A percentile compares a stretch with the other conserved stretches of the same genome.
Conservation (phyloP, 2,888 invertebrate species). For the Noctuana brunneofusca region DNA sequence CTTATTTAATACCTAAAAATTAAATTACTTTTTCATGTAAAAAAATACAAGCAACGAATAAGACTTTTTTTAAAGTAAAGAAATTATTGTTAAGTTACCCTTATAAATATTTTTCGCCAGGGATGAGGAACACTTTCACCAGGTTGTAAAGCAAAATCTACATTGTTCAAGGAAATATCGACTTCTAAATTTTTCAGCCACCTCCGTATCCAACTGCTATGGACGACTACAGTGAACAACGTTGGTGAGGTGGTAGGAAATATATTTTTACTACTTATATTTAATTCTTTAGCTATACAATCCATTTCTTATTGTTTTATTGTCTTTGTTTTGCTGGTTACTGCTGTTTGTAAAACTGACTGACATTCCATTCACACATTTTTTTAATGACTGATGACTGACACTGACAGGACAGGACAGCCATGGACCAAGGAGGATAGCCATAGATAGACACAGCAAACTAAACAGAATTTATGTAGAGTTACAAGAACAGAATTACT, state of each 20-base stretch:
- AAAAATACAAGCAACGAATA: conserved; percentile 1
- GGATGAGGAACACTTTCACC: conserved; percentile 82
- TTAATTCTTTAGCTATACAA: conserved; percentile 86
- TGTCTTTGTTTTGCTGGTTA: conserved; percentile 66
- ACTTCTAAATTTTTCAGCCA: conserved; percentile 77
- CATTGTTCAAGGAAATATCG: conserved; percentile 67
- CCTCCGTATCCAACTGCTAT: conserved; percentile 86
- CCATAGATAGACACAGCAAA: no score
- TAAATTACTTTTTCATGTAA: conserved; percentile 24
- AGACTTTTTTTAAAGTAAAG: conserved; percentile 3
- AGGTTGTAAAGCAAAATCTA: conserved; percentile 69
- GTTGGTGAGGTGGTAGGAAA: conserved; percentile 79
- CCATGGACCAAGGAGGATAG: no score
- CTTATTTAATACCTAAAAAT: conserved; percentile 86
- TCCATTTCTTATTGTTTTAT: conserved; percentile 80
- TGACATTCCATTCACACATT: conserved; percentile 12
- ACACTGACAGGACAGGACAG: not conserved
- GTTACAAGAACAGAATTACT: no score
- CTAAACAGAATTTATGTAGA: not conserved
- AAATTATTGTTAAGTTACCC: conserved; percentile 55
- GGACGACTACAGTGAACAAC: conserved; percentile 85
- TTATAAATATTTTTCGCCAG: conserved; percentile 83
- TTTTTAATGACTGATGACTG: not conserved
- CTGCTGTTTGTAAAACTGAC: conserved; percentile 26
- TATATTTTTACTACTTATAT: conserved; percentile 87